Percentiles rank a stretch among this genome's conserved stretches.
Conservation (phyloP, 2,888 invertebrate genomes). For the Iphiclides podalirius region DNA sequence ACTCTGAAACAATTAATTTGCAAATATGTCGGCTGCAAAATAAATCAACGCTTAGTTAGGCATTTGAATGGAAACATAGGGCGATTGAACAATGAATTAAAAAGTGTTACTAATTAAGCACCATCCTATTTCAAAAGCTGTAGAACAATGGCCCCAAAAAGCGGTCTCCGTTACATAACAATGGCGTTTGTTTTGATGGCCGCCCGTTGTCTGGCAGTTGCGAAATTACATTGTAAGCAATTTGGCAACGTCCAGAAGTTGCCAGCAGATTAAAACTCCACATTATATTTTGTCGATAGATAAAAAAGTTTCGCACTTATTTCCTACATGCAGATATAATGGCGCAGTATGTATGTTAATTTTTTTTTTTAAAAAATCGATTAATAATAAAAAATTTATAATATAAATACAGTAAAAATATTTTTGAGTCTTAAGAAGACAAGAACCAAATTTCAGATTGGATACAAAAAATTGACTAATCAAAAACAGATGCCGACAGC, state of each 20-base stretch:
- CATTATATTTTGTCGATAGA: too few relatives aligned
- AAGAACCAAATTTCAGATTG: neutral
- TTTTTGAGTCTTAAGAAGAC: too few relatives aligned
- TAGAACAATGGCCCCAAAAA: conserved; percentile 20
- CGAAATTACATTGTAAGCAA: conserved; percentile 29
- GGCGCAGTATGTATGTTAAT: too few relatives aligned
- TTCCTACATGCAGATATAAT: too few relatives aligned
- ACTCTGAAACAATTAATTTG: too few relatives aligned
- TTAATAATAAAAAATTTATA: too few relatives aligned
- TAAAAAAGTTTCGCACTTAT: too few relatives aligned
- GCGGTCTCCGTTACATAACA: conserved; percentile 24
- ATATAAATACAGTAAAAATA: too few relatives aligned
- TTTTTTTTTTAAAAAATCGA: too few relatives aligned
- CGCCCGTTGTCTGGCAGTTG: conserved; percentile 23
- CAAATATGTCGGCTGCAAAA: too few relatives aligned
- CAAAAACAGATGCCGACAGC: neutral
- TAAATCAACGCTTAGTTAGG: too few relatives aligned
- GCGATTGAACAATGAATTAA: conserved; percentile 22
- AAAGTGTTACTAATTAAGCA: conserved; percentile 21
- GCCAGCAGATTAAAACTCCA: conserved; percentile 6
- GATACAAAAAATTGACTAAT: neutral
- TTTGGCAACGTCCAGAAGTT: conserved; percentile 29
- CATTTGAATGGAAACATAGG: too few relatives aligned
- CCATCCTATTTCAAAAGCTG: conserved; percentile 21
- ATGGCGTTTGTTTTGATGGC: conserved; percentile 26